phyloP scores from a whole-genome alignment of 2,797 vertebrate species.

The Lophius americanus region DNA sequence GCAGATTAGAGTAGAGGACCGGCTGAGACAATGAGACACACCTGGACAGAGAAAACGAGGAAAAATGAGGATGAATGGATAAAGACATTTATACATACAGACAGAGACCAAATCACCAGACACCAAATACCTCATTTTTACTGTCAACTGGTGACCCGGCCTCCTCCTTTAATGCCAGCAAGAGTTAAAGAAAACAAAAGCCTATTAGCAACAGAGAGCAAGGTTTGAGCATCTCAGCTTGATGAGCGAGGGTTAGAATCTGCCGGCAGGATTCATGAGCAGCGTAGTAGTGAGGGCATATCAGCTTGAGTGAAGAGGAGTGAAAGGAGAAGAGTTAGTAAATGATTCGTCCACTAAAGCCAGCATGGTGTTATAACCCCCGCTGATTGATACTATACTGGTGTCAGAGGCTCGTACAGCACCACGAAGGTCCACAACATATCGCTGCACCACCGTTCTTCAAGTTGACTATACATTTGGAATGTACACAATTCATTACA shows the following conservation, averaged over 20 bases:
- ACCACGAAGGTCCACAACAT: conserved; percentile 6
- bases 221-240: conserved; percentile 37
- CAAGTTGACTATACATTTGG: conserved; percentile 4
- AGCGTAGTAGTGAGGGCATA: conserved; percentile 47
- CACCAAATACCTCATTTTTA: conserved; percentile 84
- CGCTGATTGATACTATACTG: conserved; percentile 32
- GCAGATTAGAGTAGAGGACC: conserved; percentile 20
- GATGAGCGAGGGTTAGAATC: conserved; percentile 57
- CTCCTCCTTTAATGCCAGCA: conserved; percentile 81
- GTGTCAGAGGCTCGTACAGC: conserved; percentile 25
- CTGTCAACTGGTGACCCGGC: conserved; percentile 74
- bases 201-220: conserved; percentile 59
- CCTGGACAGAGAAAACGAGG: conserved; percentile 11
- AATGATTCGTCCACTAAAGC: conserved; percentile 55
- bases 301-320: conserved; percentile 49
- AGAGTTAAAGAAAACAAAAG: conserved; percentile 58
- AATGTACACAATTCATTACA: neutral
- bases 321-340: conserved; percentile 58
- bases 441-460: conserved; percentile 6
- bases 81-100: conserved; percentile 36
- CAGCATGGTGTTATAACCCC: conserved; percentile 22
- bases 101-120: conserved; percentile 63
- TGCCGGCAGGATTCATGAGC: conserved; percentile 53
- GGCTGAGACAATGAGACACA: conserved; percentile 23
- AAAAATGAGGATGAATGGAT: conserved; percentile 13